These are phyloP conservation scores for Tonatia bakeri DNA, from an alignment of 2,113 vertebrate genomes.

Conservation along the genomic window DNA sequence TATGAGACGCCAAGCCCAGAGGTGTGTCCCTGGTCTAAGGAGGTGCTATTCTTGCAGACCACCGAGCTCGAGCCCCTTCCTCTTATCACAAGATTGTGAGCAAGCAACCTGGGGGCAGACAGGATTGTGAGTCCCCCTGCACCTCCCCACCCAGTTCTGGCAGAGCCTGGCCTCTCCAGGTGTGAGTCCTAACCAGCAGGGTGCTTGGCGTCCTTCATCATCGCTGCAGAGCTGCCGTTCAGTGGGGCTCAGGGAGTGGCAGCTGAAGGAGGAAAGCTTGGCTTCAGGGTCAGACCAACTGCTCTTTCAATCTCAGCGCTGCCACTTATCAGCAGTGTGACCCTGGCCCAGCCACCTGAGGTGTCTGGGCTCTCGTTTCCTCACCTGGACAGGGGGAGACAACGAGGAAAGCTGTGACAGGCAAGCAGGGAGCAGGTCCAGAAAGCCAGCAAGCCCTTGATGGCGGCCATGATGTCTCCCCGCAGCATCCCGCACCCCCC, in stretches of 20 bases:
- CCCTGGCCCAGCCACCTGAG: neutral
- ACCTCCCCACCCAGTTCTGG: neutral
- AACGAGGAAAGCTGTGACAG: neutral
- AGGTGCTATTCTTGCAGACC: neutral
- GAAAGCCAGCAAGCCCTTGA: neutral
- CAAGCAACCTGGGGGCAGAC: neutral
- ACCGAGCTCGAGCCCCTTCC: fast-evolving
- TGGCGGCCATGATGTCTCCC: fast-evolving
- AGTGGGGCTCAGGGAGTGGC: neutral
- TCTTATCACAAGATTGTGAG: fast-evolving
- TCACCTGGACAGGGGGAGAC: neutral
- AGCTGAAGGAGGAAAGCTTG: too few relatives aligned
- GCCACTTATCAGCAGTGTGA: neutral
- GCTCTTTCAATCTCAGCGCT: neutral
- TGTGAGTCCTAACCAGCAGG: neutral
- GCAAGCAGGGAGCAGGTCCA: neutral
- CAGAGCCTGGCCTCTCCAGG: neutral
- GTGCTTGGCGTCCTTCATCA: neutral
- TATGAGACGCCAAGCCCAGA: neutral
- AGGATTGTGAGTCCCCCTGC: neutral
- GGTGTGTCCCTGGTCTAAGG: neutral
- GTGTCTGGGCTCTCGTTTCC: neutral
- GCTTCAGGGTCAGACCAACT: neutral
- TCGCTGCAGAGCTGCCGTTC: too few relatives aligned
- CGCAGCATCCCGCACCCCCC: too few relatives aligned